These are phyloP conservation scores for Gobio gobio DNA, from an alignment of 2,113 vertebrate species.

Conservation along the genomic window DNA sequence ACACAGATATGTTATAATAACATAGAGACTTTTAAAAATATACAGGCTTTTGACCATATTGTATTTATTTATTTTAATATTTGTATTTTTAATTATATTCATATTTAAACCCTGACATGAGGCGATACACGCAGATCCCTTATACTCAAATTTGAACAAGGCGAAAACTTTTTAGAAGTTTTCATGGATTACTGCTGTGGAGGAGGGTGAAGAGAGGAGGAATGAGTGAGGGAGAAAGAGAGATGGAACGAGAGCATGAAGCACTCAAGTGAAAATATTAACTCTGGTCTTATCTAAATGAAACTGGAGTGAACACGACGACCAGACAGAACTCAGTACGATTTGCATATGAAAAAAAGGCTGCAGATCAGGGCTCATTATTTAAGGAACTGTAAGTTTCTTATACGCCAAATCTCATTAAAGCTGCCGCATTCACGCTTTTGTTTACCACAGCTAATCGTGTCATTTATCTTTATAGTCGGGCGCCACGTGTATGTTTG, in stretches of 20 bases:
- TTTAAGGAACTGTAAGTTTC: conserved; percentile 68
- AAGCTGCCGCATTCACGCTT: conserved; percentile 43
- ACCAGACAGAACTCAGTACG: conserved; percentile 62
- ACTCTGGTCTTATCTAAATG: conserved; percentile 71
- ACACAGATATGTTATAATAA: not conserved
- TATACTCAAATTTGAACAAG: conserved; percentile 71
- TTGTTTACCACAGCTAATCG: conserved; percentile 69
- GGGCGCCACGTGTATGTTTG: conserved; percentile 68
- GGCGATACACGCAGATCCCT: conserved; percentile 41
- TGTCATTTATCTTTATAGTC: conserved; percentile 71
- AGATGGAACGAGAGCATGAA: conserved; percentile 57
- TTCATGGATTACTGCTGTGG: conserved; percentile 67
- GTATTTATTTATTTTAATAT: not conserved
- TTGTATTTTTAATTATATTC: not conserved
- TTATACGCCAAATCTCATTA: conserved; percentile 71
- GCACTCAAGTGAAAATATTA: conserved; percentile 81
- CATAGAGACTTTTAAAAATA: too few species aligned
- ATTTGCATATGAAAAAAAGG: conserved; percentile 68
- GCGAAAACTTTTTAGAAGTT: conserved; percentile 75
- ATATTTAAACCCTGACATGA: conserved; percentile 14
- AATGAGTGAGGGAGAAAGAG: conserved; percentile 54
- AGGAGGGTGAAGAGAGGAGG: conserved; percentile 56
- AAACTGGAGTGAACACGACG: conserved; percentile 67
- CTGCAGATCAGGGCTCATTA: conserved; percentile 62
- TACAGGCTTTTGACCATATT: not conserved